A percentile compares a stretch with the other conserved stretches of the same genome.
Conservation (phyloP, 2,888 invertebrate species). For the Drosophila ochracea region DNA sequence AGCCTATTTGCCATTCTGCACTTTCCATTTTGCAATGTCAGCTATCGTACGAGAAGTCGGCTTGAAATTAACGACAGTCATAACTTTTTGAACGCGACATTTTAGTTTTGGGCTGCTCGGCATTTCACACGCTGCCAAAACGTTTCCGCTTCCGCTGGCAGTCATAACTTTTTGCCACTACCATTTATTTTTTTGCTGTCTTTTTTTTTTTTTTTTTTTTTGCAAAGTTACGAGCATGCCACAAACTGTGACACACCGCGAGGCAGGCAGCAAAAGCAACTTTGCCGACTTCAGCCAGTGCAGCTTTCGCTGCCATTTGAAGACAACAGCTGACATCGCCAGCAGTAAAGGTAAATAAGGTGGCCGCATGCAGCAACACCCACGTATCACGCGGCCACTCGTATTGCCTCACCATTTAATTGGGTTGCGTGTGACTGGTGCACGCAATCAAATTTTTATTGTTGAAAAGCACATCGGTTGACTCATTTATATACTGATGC, state of each 20-base stretch:
- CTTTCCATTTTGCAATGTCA: slow-evolving; percentile 30
- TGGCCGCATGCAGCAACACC: slow-evolving; percentile 58
- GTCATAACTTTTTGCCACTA: slow-evolving; percentile 65
- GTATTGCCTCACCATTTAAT: neutral
- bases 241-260: slow-evolving; percentile 49
- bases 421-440: slow-evolving; percentile 2
- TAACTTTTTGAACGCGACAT: slow-evolving; percentile 74
- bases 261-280: slow-evolving; percentile 30
- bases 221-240: slow-evolving; percentile 52
- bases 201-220: neutral
- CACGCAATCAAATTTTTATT: neutral
- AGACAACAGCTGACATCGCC: slow-evolving; percentile 29
- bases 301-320: slow-evolving; percentile 57
- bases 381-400: slow-evolving; percentile 9
- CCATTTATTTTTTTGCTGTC: slow-evolving; percentile 1
- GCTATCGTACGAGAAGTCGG: slow-evolving; percentile 25
- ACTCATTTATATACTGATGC: neutral
- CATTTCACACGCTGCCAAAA: slow-evolving; percentile 79
- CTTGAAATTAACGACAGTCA: slow-evolving; percentile 62
- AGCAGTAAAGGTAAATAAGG: slow-evolving; percentile 59
- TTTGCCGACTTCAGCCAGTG: slow-evolving; percentile 32
- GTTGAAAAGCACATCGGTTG: too few species aligned
- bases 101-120: slow-evolving; percentile 67
- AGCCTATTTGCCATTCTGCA: slow-evolving; percentile 15
- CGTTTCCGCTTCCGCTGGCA: slow-evolving; percentile 73